Evolutionary conservation across 2,797 vertebrate genomes (phyloP), one percentile per base, ranked within the genome.

Genomic region (Sebastes cheni): DNA sequence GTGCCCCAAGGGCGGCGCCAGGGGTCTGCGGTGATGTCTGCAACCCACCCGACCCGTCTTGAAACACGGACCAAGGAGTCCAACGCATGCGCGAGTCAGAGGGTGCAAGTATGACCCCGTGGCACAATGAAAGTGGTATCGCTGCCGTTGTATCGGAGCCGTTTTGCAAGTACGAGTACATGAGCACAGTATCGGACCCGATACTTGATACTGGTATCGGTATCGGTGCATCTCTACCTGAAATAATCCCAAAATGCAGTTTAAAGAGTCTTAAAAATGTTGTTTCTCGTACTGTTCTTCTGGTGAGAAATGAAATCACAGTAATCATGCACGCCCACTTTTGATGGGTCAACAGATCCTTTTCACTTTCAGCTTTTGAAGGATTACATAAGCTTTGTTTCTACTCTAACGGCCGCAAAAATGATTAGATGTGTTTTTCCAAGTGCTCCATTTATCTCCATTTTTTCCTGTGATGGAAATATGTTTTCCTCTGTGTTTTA

Each of bases 21-120:
- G 36, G 36, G 34, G 36, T 36, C 36, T 36, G 36, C 36, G 4
- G 36, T 13, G 12, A 39, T 39, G 36, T 34, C 32, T 34, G 32
- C 32, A 39, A 39, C 36, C 36, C 4, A 13, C 0, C 36, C 12
- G 0, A 39, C 36, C 36, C 36, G 36, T 13, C 36, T 13, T 39
- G 36, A 39, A 39, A 39, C 36, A 13, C 36, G 36, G 36, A 39
- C 36, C 36, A 39, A 39, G 36, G 36, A 39, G 36, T 39, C 0
- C 0, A 0, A 39, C 36, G 36, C 2, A 39, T 0, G 36, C 36
- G 12, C 36, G 12, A 39, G 12, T 39, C 36, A 39, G 36, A 13
- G 12, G 12, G 36, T 36, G 36, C 36, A 36, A 36, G 36, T 5
- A 39, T 39, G 36, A 39, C 4, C 36, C 36, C 36, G 36, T 39